Evolutionary conservation across 2,888 invertebrate genomes (phyloP).

Genomic region (Drosophila kanekoi): DNA sequence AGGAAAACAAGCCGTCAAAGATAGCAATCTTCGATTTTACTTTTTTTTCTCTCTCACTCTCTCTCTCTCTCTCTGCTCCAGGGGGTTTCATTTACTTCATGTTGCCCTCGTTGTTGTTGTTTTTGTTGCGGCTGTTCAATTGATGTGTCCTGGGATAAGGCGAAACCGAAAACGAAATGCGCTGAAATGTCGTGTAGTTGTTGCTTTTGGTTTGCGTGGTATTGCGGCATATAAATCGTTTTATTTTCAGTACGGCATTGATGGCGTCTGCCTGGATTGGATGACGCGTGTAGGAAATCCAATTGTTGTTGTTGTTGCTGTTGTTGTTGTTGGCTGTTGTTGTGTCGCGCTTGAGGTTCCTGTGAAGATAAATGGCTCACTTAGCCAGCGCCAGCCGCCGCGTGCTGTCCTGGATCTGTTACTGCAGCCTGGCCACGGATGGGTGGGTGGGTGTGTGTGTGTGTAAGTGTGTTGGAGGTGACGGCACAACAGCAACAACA

Average conservation of each 20-base stretch:
- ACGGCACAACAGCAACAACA: constrained; percentile 41
- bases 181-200: constrained; percentile 56
- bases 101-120: constrained; percentile 33
- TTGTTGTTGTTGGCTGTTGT: constrained; percentile 64
- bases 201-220: constrained; percentile 57
- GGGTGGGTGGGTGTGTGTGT: constrained; percentile 8
- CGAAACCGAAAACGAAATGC: constrained; percentile 43
- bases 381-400: constrained; percentile 70
- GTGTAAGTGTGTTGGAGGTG: constrained; percentile 47
- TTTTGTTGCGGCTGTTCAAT: constrained; percentile 62
- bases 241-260: constrained; percentile 72
- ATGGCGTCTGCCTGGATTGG: constrained; percentile 75
- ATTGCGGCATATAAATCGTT: constrained; percentile 82
- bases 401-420: constrained; percentile 16
- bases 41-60: constrained; percentile 40
- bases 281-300: constrained; percentile 73
- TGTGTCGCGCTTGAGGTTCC: constrained; percentile 79
- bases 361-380: constrained; percentile 85
- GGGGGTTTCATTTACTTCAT: constrained; percentile 71
- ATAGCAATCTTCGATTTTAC: constrained; percentile 84
- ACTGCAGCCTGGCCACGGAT: constrained; percentile 23
- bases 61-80: constrained; percentile 33
- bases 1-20: constrained; percentile 81
- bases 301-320: constrained; percentile 63
- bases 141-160: constrained; percentile 77